Base-by-base conservation (phyloP, 2,888 invertebrate species). In the Cryptocephalus moraei region DNA sequence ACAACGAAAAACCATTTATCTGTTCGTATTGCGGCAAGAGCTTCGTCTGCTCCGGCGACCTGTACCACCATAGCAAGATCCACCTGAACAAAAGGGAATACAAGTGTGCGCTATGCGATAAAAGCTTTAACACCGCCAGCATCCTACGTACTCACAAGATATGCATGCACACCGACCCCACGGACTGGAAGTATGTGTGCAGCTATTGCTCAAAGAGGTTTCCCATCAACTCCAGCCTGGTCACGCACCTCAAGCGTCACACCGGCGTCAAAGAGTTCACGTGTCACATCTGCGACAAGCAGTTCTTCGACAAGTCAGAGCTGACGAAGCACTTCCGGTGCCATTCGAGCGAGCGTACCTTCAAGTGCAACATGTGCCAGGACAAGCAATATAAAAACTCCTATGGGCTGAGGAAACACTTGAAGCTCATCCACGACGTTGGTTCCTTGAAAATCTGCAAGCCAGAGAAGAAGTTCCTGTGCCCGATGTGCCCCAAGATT, bases 261-360 rank as follows among this genome's bases (percentile, higher is more conserved):
- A 49, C 48, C 2, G 63, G 63, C 66, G 10, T 75, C 69, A 63
- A 59, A 46, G 59, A 62, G 33, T 59, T 57, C 43, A 44, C 55
- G 8, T 64, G 64, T 44, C 56, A 60, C 33, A 54, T 62, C 13
- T 64, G 64, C 40, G 54, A 54, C 1, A 77, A 77, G 57, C 68
- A 71, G 32, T 64, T 62, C 45, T 60, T 57, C 32, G 61, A 59
- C 33, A 62, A 60, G 41, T 56, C 56, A 8, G 62, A 60, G 47
- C 52, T 63, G 32, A 54, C 54, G 8, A 59, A 60, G 42, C 61
- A 61, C 47, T 49, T 62, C 11, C 53, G 56, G 32, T 57, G 57
- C 14, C 63, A 62, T 44, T 58, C 61, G 4, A 57, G 56, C 39
- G 60, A 62, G 36, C 52, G 58, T 22, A 50, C 52, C 6, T 60